Conservation (phyloP, 2,888 invertebrate species). For the Epinotia demarniana region DNA sequence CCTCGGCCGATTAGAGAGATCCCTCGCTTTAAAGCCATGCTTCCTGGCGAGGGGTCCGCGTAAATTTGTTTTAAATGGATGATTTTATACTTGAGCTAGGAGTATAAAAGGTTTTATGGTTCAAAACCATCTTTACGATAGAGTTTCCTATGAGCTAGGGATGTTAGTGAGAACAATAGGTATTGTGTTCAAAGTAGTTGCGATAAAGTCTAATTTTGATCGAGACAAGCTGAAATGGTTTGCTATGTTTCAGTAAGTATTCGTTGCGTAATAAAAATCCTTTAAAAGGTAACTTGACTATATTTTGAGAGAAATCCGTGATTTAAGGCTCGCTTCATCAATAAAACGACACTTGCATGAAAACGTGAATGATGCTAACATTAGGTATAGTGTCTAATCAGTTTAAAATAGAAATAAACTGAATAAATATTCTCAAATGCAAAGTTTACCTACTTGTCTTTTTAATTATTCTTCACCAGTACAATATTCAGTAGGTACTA, state of each 20-base stretch:
- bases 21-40: constrained; percentile 42
- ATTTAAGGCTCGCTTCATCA: too few species aligned
- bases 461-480: background rate
- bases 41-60: constrained; percentile 45
- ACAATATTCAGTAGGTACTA: background rate
- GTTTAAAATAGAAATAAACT: too few species aligned
- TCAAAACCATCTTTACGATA: constrained; percentile 54
- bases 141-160: constrained; percentile 31
- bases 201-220: background rate
- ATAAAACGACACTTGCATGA: too few species aligned
- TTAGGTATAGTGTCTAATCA: too few species aligned
- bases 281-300: background rate
- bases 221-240: background rate
- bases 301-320: background rate
- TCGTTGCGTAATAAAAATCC: background rate
- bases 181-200: background rate
- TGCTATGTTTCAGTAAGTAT: constrained; percentile 12
- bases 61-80: constrained; percentile 51
- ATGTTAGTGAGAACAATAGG: background rate
- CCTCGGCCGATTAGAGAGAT: constrained; percentile 46
- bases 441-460: too few species aligned
- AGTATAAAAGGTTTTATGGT: constrained; percentile 63
- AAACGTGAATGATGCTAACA: too few species aligned
- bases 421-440: too few species aligned
- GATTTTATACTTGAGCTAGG: constrained; percentile 61